Conservation (phyloP, 1,140 invertebrate genomes). For the Coptotermes formosanus region DNA sequence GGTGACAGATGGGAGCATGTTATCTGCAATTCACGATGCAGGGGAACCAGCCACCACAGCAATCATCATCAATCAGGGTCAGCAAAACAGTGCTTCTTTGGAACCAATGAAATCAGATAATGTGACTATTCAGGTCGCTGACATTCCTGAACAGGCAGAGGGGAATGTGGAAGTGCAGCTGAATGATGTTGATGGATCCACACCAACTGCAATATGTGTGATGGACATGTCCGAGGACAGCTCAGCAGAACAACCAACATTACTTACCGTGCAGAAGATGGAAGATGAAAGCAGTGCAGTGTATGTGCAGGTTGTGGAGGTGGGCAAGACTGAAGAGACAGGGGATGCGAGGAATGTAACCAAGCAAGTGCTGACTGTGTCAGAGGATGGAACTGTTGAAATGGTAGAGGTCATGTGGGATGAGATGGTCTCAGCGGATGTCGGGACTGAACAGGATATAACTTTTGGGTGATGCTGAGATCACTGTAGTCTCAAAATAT, state of each 20-base stretch:
- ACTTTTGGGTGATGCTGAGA: not conserved
- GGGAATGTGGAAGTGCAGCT: slow-evolving; percentile 23
- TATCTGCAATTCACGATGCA: not conserved
- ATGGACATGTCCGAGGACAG: slow-evolving; percentile 30
- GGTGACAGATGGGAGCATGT: not conserved
- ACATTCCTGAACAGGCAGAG: not conserved
- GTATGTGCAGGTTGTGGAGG: slow-evolving; percentile 41
- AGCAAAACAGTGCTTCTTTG: not conserved
- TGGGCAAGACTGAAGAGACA: slow-evolving; percentile 28
- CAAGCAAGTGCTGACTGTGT: slow-evolving; percentile 40
- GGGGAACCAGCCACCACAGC: not conserved
- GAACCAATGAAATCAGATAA: not conserved
- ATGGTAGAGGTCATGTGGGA: slow-evolving; percentile 43
- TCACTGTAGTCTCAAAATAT: not conserved
- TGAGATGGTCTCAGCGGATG: slow-evolving; percentile 33
- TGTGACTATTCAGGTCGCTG: slow-evolving; percentile 13
- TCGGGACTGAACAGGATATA: slow-evolving; percentile 20
- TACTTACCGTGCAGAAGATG: slow-evolving; percentile 37
- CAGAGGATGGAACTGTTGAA: slow-evolving; percentile 41
- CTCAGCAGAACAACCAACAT: not conserved
- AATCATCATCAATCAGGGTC: not conserved
- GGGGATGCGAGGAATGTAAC: slow-evolving; percentile 24
- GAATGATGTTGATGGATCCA: slow-evolving; percentile 1
- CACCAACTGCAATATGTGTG: slow-evolving; percentile 29
- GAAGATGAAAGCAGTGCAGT: slow-evolving; percentile 37